Conservation (phyloP, 2,888 invertebrate genomes). For the Bedellia somnulentella region DNA sequence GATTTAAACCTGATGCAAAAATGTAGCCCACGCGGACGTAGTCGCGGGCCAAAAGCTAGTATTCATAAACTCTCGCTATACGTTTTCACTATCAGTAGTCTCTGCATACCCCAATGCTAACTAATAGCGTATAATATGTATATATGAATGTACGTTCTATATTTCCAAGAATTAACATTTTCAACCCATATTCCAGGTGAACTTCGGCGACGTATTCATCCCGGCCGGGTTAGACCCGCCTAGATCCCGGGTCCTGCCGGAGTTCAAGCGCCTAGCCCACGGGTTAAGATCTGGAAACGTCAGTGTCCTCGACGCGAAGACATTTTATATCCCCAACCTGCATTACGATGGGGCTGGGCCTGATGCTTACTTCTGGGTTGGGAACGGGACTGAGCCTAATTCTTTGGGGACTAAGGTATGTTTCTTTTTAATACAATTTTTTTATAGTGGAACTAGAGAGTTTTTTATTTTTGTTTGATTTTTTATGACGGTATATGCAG, state of each 20-base stretch:
- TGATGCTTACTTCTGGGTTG: conserved; percentile 95
- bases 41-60: no score
- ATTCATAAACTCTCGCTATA: no score
- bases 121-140: no score
- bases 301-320: conserved; percentile 87
- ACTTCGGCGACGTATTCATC: conserved; percentile 86
- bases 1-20: no score
- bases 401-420: conserved; percentile 77
- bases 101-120: no score
- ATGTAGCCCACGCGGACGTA: no score
- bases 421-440: no score
- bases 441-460: neutral
- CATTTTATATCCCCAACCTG: conserved; percentile 88
- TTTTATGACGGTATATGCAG: no score
- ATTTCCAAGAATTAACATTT: no score
- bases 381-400: conserved; percentile 80
- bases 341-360: conserved; percentile 92
- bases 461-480: neutral
- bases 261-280: conserved; percentile 85
- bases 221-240: conserved; percentile 78
- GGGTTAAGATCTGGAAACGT: conserved; percentile 89
- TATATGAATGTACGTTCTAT: no score
- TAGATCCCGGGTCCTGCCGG: conserved; percentile 77
- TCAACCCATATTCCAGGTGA: conserved; percentile 81
- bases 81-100: no score